These are phyloP conservation scores for Temnothorax curvispinosus DNA, from an alignment of 1,140 invertebrate species.

Conservation along the genomic window DNA sequence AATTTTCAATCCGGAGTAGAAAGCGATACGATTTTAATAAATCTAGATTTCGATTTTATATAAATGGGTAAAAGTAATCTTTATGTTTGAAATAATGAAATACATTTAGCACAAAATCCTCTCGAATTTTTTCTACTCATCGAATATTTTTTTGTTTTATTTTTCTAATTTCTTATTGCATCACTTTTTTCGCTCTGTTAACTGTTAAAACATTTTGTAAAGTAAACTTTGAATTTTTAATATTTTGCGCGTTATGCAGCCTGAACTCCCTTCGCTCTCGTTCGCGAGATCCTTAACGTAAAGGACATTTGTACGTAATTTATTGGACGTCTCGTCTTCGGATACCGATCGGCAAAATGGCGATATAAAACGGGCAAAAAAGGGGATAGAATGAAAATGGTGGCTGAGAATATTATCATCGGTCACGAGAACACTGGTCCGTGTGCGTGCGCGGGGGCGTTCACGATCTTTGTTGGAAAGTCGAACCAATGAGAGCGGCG, in stretches of 20 bases:
- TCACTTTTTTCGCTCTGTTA: not conserved
- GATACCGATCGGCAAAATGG: conserved; percentile 59
- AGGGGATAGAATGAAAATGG: conserved; percentile 65
- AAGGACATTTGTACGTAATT: conserved; percentile 51
- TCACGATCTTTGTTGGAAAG: conserved; percentile 69
- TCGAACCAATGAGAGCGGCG: conserved; percentile 70
- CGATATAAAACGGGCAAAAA: conserved; percentile 41
- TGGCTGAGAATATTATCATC: conserved; percentile 74
- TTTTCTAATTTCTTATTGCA: not conserved
- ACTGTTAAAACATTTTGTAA: not conserved
- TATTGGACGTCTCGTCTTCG: conserved; percentile 16
- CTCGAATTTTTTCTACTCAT: not conserved
- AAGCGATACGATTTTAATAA: not conserved
- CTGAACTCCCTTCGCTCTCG: not conserved
- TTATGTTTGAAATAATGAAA: not conserved
- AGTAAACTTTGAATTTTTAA: not conserved
- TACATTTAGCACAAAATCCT: not conserved
- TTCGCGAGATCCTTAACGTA: not conserved
- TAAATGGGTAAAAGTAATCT: not conserved
- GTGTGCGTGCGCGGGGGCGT: conserved; percentile 74
- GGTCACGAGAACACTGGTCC: conserved; percentile 71
- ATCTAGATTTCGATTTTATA: not conserved
- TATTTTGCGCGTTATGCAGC: not conserved
- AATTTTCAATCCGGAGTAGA: no score
- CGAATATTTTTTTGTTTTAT: not conserved